A percentile compares a stretch with the other conserved stretches of the same genome.
phyloP scores from a whole-genome alignment of 2,888 invertebrate genomes.

The Heliconius ismenius region DNA sequence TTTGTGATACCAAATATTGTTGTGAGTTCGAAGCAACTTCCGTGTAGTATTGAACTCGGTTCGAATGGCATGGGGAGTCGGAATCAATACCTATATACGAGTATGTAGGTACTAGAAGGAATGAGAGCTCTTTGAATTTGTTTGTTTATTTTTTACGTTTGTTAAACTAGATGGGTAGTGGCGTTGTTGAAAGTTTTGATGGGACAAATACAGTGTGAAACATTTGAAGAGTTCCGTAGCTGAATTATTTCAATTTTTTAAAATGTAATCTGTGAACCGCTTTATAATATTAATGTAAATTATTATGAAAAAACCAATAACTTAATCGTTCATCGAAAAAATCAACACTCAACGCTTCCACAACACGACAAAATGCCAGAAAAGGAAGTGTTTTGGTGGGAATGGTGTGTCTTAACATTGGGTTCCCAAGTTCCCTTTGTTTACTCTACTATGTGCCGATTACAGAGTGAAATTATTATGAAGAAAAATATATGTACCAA shows the following conservation, averaged over 20 bases:
- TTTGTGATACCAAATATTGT: constrained; percentile 31
- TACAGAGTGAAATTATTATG: too few relatives aligned
- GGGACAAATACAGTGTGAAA: neutral
- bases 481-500: too few relatives aligned
- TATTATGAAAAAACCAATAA: neutral
- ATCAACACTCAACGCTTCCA: too few relatives aligned
- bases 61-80: constrained; percentile 3
- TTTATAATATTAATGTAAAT: neutral
- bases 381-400: too few relatives aligned
- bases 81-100: neutral
- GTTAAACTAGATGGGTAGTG: neutral
- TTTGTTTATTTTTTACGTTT: neutral
- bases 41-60: constrained; percentile 16
- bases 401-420: too few relatives aligned
- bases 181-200: neutral
- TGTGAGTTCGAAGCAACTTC: constrained; percentile 18
- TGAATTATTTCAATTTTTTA: neutral
- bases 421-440: too few relatives aligned
- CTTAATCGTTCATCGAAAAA: too few relatives aligned
- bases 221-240: neutral
- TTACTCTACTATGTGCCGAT: too few relatives aligned
- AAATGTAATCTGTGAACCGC: neutral
- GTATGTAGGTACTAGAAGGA: neutral
- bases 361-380: too few relatives aligned
- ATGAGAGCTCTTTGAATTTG: neutral